Conservation (phyloP, 2,113 vertebrate species). For the Mola mola region DNA sequence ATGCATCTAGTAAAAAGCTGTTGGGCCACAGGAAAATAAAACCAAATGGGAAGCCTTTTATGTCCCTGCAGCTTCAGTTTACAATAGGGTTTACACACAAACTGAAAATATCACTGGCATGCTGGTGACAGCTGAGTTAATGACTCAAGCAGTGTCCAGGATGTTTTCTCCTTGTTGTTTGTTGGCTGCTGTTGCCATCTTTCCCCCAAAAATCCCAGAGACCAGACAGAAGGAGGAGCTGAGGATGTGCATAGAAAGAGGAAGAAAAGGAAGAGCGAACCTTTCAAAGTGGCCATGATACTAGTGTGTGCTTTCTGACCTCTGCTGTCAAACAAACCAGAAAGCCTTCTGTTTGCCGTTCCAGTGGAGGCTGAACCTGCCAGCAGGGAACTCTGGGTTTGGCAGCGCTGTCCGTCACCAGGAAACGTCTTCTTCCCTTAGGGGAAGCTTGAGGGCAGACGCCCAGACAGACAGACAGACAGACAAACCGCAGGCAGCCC, state of each 20-base stretch:
- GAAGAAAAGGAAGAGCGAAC: background rate
- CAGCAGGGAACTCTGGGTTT: conserved; percentile 43
- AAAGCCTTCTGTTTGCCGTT: conserved; percentile 42
- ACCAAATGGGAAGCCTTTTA: conserved; percentile 65
- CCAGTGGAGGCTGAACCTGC: conserved; percentile 21
- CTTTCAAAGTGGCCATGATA: background rate
- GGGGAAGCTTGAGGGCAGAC: conserved; percentile 63
- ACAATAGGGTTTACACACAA: conserved; percentile 57
- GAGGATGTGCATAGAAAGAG: conserved; percentile 17
- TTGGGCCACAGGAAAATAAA: conserved; percentile 69
- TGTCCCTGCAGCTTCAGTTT: conserved; percentile 70
- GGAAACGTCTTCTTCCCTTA: conserved; percentile 70
- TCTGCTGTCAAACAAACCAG: conserved; percentile 33
- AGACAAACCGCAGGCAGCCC: conserved; percentile 68
- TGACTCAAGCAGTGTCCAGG: conserved; percentile 40
- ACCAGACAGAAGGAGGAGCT: conserved; percentile 26
- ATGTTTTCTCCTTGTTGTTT: conserved; percentile 21
- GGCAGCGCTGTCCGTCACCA: conserved; percentile 55
- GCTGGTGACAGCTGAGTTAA: conserved; percentile 71
- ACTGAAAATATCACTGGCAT: conserved; percentile 78
- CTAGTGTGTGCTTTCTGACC: conserved; percentile 28
- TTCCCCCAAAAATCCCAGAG: conserved; percentile 16
- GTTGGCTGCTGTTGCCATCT: conserved; percentile 35
- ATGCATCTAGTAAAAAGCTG: conserved; percentile 63
- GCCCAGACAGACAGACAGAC: conserved; percentile 65